Base-by-base conservation (phyloP, 2,113 vertebrate genomes). In the Python bivittatus region DNA sequence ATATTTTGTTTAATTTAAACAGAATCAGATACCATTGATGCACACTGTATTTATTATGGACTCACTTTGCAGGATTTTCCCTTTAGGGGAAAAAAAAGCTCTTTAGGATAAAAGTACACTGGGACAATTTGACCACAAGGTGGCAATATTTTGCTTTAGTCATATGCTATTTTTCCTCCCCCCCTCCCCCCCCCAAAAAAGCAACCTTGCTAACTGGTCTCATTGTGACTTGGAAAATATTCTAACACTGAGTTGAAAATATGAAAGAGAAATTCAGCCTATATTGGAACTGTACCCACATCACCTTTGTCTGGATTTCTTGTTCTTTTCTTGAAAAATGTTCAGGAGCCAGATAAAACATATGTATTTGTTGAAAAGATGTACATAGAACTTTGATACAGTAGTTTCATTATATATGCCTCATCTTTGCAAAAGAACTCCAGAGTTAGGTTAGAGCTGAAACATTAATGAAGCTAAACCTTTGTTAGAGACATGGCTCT, bases 81-180 rank as follows among this genome's bases (percentile, higher is more conserved):
- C 4, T 42, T 44, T 57, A 17, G 15, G 33, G 25, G 88, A 22
- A 60, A 68, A 88, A 29, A 9, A 86, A 8, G 53, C 3, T 54
- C 22, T 85, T 48, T 85, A 86, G 15, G 2, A 54, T 53, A 52
- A 86, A 86, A 56, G 10, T 48, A 44, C 27, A 88, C 17, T 42
- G 72, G 15, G 52, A 29, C 15, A 42, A 6, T 38, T n/a, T 42
- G 56, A 87, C 93, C 98, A 97, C 95, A 91, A 98, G 97, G 92
- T 97, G 98, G 97, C 97, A 97, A 95, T 96, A 96, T 72, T 22
- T 94, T n/a, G 56, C 33, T 89, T 8, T 8, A 84, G 60, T 85
- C 29, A 20, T 11, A 64, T 0, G 20, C 25, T 22, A 61, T 61
- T 20, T 22, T 61, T 20, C 20, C 20, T 61, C 60, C 6, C 20